Base-by-base conservation (phyloP, 2,797 vertebrate species). In the Pseudotriccus pelzelni region DNA sequence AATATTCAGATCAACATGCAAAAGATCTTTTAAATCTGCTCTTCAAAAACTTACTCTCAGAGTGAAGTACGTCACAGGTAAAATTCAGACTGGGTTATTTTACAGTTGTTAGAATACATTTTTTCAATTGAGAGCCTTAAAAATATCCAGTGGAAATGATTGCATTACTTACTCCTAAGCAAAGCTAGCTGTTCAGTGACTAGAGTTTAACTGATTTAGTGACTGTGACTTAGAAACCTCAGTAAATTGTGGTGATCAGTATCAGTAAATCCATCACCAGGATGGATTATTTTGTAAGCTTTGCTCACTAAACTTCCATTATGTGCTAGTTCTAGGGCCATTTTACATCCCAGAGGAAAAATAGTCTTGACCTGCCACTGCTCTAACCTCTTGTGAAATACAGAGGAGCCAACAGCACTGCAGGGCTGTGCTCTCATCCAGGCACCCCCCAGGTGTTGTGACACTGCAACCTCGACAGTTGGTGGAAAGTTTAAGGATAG, bases 241-340 rank as follows among this genome's bases (percentile, higher is more conserved):
- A 81, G 84, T 63, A 89, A 23, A 83, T 94, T 79, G 79, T 6
- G 23, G 80, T 81, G 72, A 94, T 91, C 58, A 37, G 8, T 82
- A 90, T 55, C 25, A 24, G 37, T 44, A 59, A 92, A 17, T 27
- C 91, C 46, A 85, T 86, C 84, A 85, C 23, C 13, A 12, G 64
- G 46, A 95, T 34, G 37, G 75, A 72, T 87, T 83, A 23, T 70
- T 92, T 84, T 76, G 58, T 56, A 73, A 90, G 52, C 21, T 89
- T 76, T n/a, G 23, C 27, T 87, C 77, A 84, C 69, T 96, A 79
- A 93, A 90, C 55, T 70, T 93, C 87, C 94, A 82, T 82, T 91
- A 69, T 59, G 27, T 67, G n/a, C 41, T 59, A 39, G n/a, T 25
- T 87, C 28, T 30, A 62, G n/a, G 28, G 55, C 2, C 10, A 36